Evolutionary conservation across 2,888 invertebrate species (phyloP), one percentile per base, ranked within the genome.

Genomic region (Sphinx pinastri): DNA sequence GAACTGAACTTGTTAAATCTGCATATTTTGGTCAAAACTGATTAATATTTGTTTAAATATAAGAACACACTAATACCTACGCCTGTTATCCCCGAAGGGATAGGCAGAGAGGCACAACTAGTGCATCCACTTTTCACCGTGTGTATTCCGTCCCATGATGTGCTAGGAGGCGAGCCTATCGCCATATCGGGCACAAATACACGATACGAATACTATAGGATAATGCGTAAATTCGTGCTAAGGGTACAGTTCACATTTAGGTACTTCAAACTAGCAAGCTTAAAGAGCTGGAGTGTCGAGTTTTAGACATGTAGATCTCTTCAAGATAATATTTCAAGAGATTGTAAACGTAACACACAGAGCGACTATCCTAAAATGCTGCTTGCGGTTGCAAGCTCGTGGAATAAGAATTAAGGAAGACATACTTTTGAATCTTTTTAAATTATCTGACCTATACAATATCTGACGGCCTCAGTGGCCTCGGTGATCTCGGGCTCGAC

Each of bases 371-470:
- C 11, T 60, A 10, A 60, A 60, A 60, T 38, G n/a, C 45, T 45
- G 11, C 47, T 47, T n/a, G 47, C 45, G 60, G 45, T 60, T 60
- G 60, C 47, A 47, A 12, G 60, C 47, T 16, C 45, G 8, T 16
- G 45, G 60, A 60, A 60, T 60, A 60, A 47, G 60, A 60, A 60
- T 60, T 47, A 60, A 16, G 60, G 45, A 60, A 59, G 14, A 59
- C n/a, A 16, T 60, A 59, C 11, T 14, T 60, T 60, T n/a, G 45
- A 60, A 60, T 38, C 38, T 45, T 60, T 45, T 6, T 3, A 45
- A 60, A 59, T n/a, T 38, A n/a, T 59, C 10, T 45, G n/a, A 60
- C n/a, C 38, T 3, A 38, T 38, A 38, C 38, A 25, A 1, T 25
- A 25, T 25, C 25, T 25, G 25, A 25, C 25, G 1, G 25, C 25